These are phyloP conservation scores for Somateria mollissima DNA, from an alignment of 2,797 vertebrate genomes.

Conservation along the genomic window DNA sequence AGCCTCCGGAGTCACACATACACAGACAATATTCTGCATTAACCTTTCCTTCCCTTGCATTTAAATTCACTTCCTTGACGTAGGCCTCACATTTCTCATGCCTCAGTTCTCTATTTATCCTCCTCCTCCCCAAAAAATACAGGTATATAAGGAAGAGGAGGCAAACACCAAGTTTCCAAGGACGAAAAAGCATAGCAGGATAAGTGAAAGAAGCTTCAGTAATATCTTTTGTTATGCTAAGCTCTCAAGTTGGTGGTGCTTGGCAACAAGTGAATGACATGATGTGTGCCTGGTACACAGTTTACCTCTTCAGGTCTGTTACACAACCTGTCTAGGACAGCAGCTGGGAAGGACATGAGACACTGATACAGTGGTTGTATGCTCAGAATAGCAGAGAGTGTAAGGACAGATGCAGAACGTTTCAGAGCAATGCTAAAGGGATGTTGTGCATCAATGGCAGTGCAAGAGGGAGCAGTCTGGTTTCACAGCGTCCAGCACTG, in stretches of 20 bases:
- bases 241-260: not conserved
- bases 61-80: not conserved
- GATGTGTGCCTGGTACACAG: not conserved
- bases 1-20: not conserved
- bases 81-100: not conserved
- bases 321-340: not conserved
- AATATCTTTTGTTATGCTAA: not conserved
- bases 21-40: not conserved
- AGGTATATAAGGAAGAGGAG: not conserved
- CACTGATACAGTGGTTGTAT: not conserved
- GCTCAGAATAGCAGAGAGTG: not conserved
- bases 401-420: not conserved
- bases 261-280: not conserved
- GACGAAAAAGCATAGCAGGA: not conserved
- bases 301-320: constrained; percentile 27
- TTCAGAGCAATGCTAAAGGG: not conserved
- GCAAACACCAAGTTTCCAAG: not conserved
- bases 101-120: not conserved
- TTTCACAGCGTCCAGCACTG: not conserved
- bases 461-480: not conserved
- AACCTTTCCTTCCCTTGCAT: not conserved
- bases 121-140: not conserved
- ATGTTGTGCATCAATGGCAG: not conserved
- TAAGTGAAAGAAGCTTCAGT: not conserved
- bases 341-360: not conserved